Percentiles rank a stretch among this genome's conserved stretches.
Evolutionary conservation across 1,140 invertebrate genomes (phyloP).

Genomic region (Drosophila kepulauana): DNA sequence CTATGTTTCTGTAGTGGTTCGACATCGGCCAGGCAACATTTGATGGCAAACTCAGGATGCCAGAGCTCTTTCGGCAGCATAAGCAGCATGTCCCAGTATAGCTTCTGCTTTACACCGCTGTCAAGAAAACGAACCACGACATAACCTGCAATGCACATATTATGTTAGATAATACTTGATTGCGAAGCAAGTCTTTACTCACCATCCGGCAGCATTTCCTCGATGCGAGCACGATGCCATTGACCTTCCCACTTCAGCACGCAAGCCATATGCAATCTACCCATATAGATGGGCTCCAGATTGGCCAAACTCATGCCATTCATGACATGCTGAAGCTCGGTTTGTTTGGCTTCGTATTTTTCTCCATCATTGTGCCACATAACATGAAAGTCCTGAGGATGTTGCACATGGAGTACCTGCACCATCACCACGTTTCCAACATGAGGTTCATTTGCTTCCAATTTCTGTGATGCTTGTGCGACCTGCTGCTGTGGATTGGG

Average conservation of each 20-base stretch:
- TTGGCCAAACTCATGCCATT: constrained; percentile 1
- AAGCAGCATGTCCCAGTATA: constrained; percentile 63
- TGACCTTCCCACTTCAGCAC: constrained; percentile 37
- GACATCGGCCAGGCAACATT: constrained; percentile 69
- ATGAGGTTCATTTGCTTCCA: constrained; percentile 6
- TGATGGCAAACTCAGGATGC: constrained; percentile 43
- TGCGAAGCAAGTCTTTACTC: background rate
- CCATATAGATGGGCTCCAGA: constrained; percentile 60
- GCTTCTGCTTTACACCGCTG: constrained; percentile 40
- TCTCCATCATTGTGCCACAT: constrained; percentile 40
- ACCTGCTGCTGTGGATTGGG: constrained; percentile 3
- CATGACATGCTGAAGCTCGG: constrained; percentile 35
- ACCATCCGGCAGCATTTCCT: constrained; percentile 56
- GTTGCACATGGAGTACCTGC: constrained; percentile 52
- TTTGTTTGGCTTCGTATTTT: background rate
- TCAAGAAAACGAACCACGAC: constrained; percentile 69
- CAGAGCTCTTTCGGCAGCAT: constrained; percentile 51
- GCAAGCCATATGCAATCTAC: constrained; percentile 50
- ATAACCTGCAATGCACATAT: constrained; percentile 30
- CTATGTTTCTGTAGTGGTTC: constrained; percentile 59
- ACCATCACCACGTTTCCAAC: constrained; percentile 43
- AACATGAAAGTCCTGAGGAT: constrained; percentile 64
- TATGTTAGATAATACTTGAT: background rate
- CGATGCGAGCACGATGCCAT: constrained; percentile 70
- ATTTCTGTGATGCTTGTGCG: constrained; percentile 15